Conservation (phyloP, 2,888 invertebrate genomes). For the Eurytoma californica region DNA sequence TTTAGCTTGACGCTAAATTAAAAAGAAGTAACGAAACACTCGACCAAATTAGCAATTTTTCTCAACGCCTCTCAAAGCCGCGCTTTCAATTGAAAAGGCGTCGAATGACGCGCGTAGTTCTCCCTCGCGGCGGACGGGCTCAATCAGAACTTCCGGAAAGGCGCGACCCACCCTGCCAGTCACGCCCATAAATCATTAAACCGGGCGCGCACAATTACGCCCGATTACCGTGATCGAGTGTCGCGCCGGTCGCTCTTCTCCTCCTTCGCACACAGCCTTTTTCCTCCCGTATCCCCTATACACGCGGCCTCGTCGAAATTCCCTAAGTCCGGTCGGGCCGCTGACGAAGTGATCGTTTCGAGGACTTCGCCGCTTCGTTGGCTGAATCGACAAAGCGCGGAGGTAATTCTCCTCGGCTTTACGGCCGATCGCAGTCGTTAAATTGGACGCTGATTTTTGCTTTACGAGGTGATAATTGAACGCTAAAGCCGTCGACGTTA, state of each 20-base stretch:
- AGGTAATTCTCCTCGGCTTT: no score
- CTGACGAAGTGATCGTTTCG: slow-evolving; percentile 16
- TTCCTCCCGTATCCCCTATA: slow-evolving; percentile 3
- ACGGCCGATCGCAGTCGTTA: slow-evolving; percentile 24
- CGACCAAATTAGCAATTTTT: no score
- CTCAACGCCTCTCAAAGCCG: no score
- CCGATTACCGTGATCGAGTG: slow-evolving; percentile 34
- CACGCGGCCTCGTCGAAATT: slow-evolving; percentile 9
- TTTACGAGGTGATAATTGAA: slow-evolving; percentile 46
- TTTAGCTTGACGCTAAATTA: no score
- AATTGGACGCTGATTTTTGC: neutral
- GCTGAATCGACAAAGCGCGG: neutral
- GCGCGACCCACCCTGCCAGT: neutral
- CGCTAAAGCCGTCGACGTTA: neutral
- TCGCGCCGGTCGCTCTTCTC: slow-evolving; percentile 19
- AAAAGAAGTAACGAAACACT: no score
- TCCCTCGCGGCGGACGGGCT: neutral
- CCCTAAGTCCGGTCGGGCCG: slow-evolving; percentile 4
- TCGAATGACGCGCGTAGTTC: neutral
- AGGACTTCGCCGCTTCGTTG: neutral
- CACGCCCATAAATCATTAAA: slow-evolving; percentile 30
- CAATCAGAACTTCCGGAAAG: slow-evolving; percentile 17
- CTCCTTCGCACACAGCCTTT: slow-evolving; percentile 2
- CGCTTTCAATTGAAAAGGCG: no score
- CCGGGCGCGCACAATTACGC: slow-evolving; percentile 13